Conservation (phyloP, 2,888 invertebrate species). For the Spisula solida region DNA sequence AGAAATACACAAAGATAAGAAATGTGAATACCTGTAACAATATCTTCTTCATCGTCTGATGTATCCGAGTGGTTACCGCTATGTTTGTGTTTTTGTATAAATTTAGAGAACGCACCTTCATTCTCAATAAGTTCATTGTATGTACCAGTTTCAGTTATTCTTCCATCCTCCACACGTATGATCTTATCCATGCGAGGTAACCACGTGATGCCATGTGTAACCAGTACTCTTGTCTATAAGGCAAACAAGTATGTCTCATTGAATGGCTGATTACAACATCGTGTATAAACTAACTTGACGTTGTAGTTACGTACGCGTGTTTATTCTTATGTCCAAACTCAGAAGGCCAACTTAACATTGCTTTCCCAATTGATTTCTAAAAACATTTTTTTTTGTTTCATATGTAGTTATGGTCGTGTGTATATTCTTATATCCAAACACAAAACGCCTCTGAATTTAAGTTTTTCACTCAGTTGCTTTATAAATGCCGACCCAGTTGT, state of each 20-base stretch:
- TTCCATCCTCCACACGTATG: conserved; percentile 95
- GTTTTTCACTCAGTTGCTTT: too few relatives aligned
- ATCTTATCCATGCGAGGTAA: conserved; percentile 96
- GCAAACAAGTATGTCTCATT: background rate
- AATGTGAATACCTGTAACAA: conserved; percentile 38
- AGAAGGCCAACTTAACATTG: too few relatives aligned
- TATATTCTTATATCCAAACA: background rate
- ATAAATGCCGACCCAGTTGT: too few relatives aligned
- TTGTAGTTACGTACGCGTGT: too few relatives aligned
- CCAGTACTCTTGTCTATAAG: conserved; percentile 93
- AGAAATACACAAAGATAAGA: background rate
- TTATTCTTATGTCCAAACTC: too few relatives aligned
- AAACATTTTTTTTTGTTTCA: too few relatives aligned
- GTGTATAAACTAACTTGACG: too few relatives aligned
- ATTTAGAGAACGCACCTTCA: conserved; percentile 89
- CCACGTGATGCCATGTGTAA: conserved; percentile 98
- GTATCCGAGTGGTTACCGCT: conserved; percentile 84
- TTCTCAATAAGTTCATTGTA: conserved; percentile 95
- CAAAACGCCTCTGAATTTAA: too few relatives aligned
- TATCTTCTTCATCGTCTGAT: conserved; percentile 85
- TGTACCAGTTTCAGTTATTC: conserved; percentile 95
- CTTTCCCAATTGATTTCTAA: too few relatives aligned
- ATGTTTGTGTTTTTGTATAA: conserved; percentile 88
- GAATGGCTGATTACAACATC: too few relatives aligned
- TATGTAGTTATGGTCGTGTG: background rate